A percentile compares a stretch with the other conserved stretches of the same genome.
Evolutionary conservation across 2,888 invertebrate genomes (phyloP).

Genomic region (Saturnia japonica): DNA sequence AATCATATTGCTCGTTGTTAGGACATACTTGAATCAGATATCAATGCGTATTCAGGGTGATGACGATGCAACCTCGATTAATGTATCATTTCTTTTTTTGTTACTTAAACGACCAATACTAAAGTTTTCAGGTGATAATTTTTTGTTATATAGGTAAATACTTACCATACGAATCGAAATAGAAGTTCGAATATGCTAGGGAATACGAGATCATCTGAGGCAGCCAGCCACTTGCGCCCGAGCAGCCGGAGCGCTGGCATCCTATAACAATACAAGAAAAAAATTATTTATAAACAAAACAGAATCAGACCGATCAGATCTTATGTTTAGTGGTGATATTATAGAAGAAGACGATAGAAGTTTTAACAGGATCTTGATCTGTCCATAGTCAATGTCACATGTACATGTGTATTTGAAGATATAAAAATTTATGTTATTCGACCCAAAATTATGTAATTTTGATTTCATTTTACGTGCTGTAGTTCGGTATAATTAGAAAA

Average conservation of each 20-base stretch:
- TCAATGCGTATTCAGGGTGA: background rate
- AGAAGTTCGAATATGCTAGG: constrained; percentile 90
- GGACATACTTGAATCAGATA: background rate
- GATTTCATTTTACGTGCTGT: too few relatives aligned
- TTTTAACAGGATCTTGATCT: too few relatives aligned
- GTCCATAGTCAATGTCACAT: too few relatives aligned
- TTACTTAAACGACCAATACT: background rate
- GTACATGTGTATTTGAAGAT: too few relatives aligned
- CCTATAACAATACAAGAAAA: constrained; percentile 56
- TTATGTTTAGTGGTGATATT: background rate
- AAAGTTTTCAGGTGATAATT: background rate
- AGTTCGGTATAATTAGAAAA: too few relatives aligned
- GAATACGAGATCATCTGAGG: constrained; percentile 95
- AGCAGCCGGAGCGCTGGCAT: constrained; percentile 95
- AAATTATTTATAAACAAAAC: background rate
- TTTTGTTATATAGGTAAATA: constrained; percentile 25
- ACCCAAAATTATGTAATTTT: too few relatives aligned
- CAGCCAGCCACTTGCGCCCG: constrained; percentile 94
- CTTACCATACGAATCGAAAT: constrained; percentile 87
- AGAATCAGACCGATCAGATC: background rate
- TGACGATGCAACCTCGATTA: background rate
- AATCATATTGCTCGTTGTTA: background rate
- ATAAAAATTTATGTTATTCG: too few relatives aligned
- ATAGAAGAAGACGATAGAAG: too few relatives aligned
- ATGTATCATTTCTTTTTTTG: background rate